phyloP scores from a whole-genome alignment of 2,113 vertebrate genomes.

The Etia nguti region DNA sequence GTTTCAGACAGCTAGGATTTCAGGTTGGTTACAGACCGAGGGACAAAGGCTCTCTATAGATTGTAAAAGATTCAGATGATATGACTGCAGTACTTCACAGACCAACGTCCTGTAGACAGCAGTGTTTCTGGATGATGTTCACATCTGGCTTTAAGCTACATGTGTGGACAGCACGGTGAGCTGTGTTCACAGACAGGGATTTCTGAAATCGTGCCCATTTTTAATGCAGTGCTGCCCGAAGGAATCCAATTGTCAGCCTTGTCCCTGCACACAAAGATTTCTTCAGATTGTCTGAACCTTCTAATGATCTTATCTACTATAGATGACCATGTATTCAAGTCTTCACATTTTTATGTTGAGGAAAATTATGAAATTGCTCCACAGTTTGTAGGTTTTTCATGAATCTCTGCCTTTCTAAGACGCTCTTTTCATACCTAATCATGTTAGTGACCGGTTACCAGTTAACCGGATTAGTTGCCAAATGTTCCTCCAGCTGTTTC shows the following conservation, averaged over 20 bases:
- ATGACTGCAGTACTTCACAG: neutral
- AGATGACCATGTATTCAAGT: neutral
- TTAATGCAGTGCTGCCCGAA: neutral
- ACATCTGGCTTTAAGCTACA: accelerated
- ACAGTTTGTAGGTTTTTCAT: neutral
- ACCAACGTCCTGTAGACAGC: neutral
- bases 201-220: neutral
- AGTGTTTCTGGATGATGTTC: accelerated
- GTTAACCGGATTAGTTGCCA: too few species aligned
- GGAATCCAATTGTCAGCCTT: accelerated
- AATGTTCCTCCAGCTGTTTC: neutral
- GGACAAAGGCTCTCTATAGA: neutral
- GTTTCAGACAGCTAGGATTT: neutral
- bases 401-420: too few species aligned
- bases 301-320: accelerated
- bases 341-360: neutral
- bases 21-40: too few species aligned
- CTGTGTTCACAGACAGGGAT: accelerated
- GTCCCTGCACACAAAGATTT: neutral
- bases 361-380: neutral
- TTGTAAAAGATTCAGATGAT: too few species aligned
- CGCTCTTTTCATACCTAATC: too few species aligned
- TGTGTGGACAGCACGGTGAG: neutral
- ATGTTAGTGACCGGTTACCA: too few species aligned
- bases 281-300: accelerated